These are phyloP conservation scores for Eudasyphora cyanicolor DNA, from an alignment of 2,888 invertebrate genomes.

Conservation along the genomic window DNA sequence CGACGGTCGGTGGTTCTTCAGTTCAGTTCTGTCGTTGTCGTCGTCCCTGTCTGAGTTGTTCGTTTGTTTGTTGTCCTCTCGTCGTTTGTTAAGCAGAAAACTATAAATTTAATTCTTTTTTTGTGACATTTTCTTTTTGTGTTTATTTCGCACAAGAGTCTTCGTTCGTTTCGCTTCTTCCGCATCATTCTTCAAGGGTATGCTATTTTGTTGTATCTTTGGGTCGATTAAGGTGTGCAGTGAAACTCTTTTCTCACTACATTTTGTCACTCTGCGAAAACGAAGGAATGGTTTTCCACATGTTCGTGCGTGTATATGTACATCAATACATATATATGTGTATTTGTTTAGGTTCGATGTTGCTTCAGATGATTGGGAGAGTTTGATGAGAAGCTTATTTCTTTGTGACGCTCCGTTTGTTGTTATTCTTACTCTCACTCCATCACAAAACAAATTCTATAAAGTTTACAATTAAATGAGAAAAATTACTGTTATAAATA, in stretches of 20 bases:
- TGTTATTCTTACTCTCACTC: constrained; percentile 40
- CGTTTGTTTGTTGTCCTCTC: not conserved
- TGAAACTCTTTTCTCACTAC: constrained; percentile 1
- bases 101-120: not conserved
- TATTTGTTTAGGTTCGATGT: constrained; percentile 36
- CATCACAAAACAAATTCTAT: constrained; percentile 40
- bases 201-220: constrained; percentile 32
- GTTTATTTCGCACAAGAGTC: not conserved
- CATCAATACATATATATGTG: not conserved
- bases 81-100: not conserved
- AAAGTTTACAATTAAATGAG: constrained; percentile 42
- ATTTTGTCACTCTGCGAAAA: constrained; percentile 1
- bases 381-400: constrained; percentile 22
- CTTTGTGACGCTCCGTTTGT: constrained; percentile 59
- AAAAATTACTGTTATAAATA: constrained; percentile 17
- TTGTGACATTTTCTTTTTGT: constrained; percentile 7
- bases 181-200: not conserved
- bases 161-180: not conserved
- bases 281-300: not conserved
- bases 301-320: too few relatives aligned
- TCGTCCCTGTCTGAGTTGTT: constrained; percentile 68
- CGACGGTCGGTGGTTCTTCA: constrained; percentile 61
- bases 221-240: constrained; percentile 42
- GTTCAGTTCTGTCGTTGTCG: constrained; percentile 59
- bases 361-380: not conserved